Percentiles rank a stretch among this genome's conserved stretches.
Conservation (phyloP, 2,888 invertebrate genomes). For the Saturnia japonica region DNA sequence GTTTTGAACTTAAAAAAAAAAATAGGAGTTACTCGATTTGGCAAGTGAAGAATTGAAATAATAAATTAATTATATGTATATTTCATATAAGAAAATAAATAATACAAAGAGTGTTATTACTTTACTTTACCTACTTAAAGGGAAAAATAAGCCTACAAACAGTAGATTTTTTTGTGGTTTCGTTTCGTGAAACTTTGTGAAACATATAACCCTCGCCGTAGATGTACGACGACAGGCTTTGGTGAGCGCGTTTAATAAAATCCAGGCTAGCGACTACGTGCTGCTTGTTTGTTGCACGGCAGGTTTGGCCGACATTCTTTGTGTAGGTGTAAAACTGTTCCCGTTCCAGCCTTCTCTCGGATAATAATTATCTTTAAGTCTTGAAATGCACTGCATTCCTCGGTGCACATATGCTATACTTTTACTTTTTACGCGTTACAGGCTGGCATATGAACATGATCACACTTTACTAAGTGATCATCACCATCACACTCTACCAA, state of each 20-base stretch:
- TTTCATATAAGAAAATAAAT: neutral
- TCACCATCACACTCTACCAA: neutral
- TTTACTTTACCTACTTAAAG: neutral
- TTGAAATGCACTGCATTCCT: slow-evolving; percentile 1
- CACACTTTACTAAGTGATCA: neutral
- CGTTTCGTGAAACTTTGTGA: neutral
- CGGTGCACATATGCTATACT: neutral
- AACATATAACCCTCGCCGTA: neutral
- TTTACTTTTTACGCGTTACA: neutral
- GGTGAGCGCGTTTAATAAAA: slow-evolving; percentile 2
- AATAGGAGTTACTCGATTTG: too few species aligned
- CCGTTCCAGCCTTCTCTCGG: slow-evolving; percentile 39
- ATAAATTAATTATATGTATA: neutral
- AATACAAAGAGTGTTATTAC: neutral
- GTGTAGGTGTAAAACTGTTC: slow-evolving; percentile 40
- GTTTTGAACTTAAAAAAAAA: too few species aligned
- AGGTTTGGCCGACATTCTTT: slow-evolving; percentile 15
- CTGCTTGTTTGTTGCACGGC: neutral
- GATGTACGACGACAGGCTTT: neutral
- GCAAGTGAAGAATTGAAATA: too few species aligned
- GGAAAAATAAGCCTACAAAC: neutral
- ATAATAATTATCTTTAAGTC: slow-evolving; percentile 41
- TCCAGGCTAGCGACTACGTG: neutral
- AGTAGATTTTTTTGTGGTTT: neutral
- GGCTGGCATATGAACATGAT: neutral